Evolutionary conservation across 2,113 vertebrate genomes (phyloP), one percentile per base, ranked within the genome.

Genomic region (Mellivora capensis): DNA sequence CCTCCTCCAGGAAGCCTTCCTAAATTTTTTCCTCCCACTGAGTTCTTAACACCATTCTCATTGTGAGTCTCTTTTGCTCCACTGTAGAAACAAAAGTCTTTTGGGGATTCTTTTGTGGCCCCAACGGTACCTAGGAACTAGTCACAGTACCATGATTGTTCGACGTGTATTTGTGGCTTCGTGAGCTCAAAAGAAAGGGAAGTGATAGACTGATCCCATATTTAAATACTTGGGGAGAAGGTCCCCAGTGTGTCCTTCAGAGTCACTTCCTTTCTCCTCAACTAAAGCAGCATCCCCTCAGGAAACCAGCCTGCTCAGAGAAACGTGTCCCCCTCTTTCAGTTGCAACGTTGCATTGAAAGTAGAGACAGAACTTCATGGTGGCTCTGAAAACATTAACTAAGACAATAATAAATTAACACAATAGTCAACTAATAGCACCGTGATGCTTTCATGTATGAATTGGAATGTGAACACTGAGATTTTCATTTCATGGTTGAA

Each of bases 401-500:
- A 98, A 98, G 98, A 98, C 98, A 98, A 98, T 96, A 98, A 98
- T 98, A 98, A 98, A 98, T 98, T 98, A 98, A 97, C 98, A 98
- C 97, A 98, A 97, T 98, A 97, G 97, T 96, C 93, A 97, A 98
- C 98, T 98, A 98, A 98, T 98, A 97, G 93, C 94, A 71, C 91
- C 15, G 88, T 97, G 98, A 98, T 97, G 97, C 98, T 98, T 98
- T 98, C 97, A 97, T 98, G 98, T 98, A 98, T 97, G 97, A 98
- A 98, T 98, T 98, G 90, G 98, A 98, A 98, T 98, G 98, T 98
- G 98, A 98, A 98, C 96, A 98, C 93, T 97, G 96, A 98, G 98
- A 97, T 98, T 99, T 98, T 98, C 98, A 99, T 99, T 99, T 99
- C 98, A 99, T 98, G 98, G 98, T 99, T 98, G 98, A 98, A 98